These are phyloP conservation scores for Zophobas atratus DNA, from an alignment of 1,140 invertebrate genomes.

Conservation along the genomic window DNA sequence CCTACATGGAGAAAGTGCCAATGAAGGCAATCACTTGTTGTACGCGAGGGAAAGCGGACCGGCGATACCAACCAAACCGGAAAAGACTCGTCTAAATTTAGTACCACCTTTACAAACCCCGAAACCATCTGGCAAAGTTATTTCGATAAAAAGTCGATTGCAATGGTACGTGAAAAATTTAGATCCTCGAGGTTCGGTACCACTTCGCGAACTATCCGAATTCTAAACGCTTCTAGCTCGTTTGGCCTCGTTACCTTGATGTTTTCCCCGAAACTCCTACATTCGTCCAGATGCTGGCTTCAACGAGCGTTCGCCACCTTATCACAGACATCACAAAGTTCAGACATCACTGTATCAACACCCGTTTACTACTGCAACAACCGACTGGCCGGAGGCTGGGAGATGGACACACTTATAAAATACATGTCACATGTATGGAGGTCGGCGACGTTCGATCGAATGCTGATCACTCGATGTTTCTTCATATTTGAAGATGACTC, in stretches of 20 bases:
- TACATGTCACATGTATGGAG: conserved; percentile 5
- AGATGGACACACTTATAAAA: conserved; percentile 22
- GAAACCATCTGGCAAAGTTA: no score
- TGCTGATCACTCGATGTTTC: background rate
- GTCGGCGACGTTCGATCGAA: background rate
- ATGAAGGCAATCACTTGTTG: no score
- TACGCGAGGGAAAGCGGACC: no score
- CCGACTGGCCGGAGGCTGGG: conserved; percentile 18
- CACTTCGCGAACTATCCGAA: no score
- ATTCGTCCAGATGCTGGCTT: conserved; percentile 17
- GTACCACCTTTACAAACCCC: no score
- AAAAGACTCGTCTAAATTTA: no score
- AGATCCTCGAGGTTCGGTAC: no score
- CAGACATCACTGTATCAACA: conserved; percentile 24
- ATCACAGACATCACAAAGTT: conserved; percentile 31
- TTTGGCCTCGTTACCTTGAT: conserved; percentile 36
- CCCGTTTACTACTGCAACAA: conserved; percentile 20
- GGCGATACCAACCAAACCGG: no score
- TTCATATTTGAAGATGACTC: background rate
- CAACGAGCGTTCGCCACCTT: conserved; percentile 20
- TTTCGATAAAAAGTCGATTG: no score
- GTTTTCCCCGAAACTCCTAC: conserved; percentile 35
- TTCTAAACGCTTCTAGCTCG: background rate
- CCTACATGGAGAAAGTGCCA: no score
- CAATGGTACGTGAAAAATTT: no score